These are phyloP conservation scores for Cataglyphis cursor DNA, from an alignment of 2,888 invertebrate genomes.

Conservation along the genomic window DNA sequence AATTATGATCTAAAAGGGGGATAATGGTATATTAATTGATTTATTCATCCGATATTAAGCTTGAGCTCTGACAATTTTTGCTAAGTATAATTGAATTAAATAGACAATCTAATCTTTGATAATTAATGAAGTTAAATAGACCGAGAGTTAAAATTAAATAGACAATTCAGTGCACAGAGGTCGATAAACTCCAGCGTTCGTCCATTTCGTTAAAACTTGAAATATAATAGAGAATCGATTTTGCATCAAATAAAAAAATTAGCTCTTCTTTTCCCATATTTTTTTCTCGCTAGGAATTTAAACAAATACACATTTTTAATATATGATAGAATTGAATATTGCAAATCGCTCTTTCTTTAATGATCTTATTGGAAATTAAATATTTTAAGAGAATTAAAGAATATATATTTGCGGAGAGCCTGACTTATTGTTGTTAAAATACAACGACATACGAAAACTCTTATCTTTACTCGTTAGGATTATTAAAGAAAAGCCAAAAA, in stretches of 20 bases:
- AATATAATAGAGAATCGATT: slow-evolving; percentile 28
- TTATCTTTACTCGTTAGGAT: neutral
- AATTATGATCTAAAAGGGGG: slow-evolving; percentile 5
- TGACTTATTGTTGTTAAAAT: neutral
- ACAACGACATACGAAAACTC: neutral
- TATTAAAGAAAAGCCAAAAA: neutral
- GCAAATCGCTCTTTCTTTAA: neutral
- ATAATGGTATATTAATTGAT: neutral
- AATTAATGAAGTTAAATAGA: slow-evolving; percentile 4
- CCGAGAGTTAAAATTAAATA: slow-evolving; percentile 20
- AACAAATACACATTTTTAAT: neutral
- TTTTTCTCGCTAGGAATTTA: neutral
- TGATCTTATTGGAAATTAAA: no score
- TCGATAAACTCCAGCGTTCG: neutral
- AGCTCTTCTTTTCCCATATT: neutral
- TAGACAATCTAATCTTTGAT: slow-evolving; percentile 27
- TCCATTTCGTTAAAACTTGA: slow-evolving; percentile 5
- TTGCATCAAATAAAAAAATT: neutral
- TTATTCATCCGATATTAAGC: neutral
- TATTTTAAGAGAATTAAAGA: neutral
- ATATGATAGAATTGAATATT: neutral
- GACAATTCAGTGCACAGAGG: neutral
- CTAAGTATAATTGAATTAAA: slow-evolving; percentile 12
- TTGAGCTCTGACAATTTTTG: neutral
- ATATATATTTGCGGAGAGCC: neutral